These are phyloP conservation scores for Cercopithecus mona DNA, from an alignment of 2,113 vertebrate species.

Conservation along the genomic window DNA sequence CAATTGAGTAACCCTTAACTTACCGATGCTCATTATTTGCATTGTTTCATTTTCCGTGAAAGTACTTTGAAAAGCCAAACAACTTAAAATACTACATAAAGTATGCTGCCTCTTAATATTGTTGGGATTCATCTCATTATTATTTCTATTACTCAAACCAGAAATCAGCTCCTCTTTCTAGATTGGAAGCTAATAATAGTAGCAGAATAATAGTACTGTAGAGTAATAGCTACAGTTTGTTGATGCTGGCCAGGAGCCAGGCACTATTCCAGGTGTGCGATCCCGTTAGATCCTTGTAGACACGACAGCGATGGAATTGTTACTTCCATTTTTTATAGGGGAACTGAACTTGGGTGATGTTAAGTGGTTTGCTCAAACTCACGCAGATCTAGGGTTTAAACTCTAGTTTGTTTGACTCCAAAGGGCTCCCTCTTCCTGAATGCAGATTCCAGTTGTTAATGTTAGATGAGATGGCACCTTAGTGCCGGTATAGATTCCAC, in stretches of 20 bases:
- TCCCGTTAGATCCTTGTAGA: neutral
- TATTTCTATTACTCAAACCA: neutral
- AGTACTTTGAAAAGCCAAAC: neutral
- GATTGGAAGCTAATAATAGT: neutral
- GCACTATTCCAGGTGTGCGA: neutral
- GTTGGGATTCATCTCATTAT: neutral
- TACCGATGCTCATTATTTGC: neutral
- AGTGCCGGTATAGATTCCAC: accelerated
- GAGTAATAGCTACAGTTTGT: neutral
- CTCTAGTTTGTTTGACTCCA: neutral
- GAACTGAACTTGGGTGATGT: too few relatives aligned
- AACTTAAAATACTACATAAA: neutral
- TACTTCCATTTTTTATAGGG: neutral
- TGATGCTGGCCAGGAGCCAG: neutral
- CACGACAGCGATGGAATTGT: accelerated
- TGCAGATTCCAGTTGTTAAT: accelerated
- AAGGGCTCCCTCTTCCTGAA: too few relatives aligned
- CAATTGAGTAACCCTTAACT: neutral
- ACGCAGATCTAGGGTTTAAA: neutral
- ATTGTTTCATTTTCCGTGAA: neutral
- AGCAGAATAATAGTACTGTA: neutral
- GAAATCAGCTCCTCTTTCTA: neutral
- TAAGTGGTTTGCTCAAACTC: neutral
- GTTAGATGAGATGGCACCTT: accelerated
- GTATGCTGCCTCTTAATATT: neutral